Evolutionary conservation across 1,140 invertebrate species (phyloP), one percentile per base, ranked within the genome.

Genomic region (Lordiphosa stackelbergi): DNA sequence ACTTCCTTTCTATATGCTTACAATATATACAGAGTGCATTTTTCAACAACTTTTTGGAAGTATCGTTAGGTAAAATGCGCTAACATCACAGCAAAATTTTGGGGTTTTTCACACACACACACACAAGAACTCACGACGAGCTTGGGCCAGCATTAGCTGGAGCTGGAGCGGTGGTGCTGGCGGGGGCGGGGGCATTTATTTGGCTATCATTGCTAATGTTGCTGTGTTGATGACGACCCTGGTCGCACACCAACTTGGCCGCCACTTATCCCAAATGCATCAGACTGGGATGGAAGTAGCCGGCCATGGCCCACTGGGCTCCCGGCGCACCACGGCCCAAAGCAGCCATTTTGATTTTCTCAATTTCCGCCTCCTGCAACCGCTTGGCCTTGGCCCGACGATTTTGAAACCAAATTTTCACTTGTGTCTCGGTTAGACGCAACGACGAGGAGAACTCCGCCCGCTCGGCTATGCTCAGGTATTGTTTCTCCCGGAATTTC

Each of bases 371-470:
- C 88, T 98, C 96, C 87, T 98, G 96, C 6, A 98, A 90, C 16
- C 97, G 91, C 87, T 98, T 98, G 69, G 95, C 95, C 89, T 98
- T 98, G 47, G 97, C 97, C 38, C 97, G 90, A 5, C 97, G 91
- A 88, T 98, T 98, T 92, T 98, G 97, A 88, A 98, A 98, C 97
- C 97, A 98, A 73, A 98, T 98, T 91, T 98, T 98, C 51, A 97
- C 95, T 91, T 96, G 95, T 5, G 97, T 99, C 89, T 99, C 98
- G 5, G 97, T 98, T 1, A 99, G 91, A 69, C 96, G 93, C 22
- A 99, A 89, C 0, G 95, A 97, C 2, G 94, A 94, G 2, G 96
- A 97, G 88, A 99, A 99, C 88, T 99, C 98, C 0, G 98, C 98
- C 49, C 98, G 89, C 88, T 99, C 98, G 1, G 97, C 95, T 68